Evolutionary conservation across 2,888 invertebrate species (phyloP).

Genomic region (Mayetiola destructor): DNA sequence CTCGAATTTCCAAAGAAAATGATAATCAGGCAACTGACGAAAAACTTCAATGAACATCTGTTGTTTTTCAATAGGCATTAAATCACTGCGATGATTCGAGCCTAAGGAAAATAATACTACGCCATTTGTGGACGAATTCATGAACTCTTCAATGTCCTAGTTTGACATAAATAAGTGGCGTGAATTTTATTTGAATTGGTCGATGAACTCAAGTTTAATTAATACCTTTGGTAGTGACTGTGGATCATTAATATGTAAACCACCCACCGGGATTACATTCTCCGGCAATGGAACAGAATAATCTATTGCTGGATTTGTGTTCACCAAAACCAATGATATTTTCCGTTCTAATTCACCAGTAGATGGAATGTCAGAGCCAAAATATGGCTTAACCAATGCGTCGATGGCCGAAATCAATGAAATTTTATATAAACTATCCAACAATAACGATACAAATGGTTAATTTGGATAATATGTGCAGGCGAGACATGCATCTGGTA

Average conservation of each 20-base stretch:
- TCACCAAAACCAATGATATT: conserved; percentile 26
- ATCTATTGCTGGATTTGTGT: conserved; percentile 28
- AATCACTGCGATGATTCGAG: conserved; percentile 24
- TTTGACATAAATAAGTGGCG: background rate
- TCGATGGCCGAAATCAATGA: background rate
- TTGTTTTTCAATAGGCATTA: conserved; percentile 19
- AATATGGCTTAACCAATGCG: background rate
- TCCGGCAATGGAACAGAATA: conserved; percentile 28
- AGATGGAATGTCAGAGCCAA: background rate
- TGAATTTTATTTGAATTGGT: background rate
- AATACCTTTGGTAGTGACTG: conserved; percentile 22
- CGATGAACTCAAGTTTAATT: background rate
- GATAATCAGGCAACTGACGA: conserved; percentile 24
- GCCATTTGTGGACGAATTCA: conserved; percentile 25
- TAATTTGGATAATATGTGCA: background rate
- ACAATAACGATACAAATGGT: background rate
- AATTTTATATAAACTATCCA: background rate
- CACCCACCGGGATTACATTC: conserved; percentile 30
- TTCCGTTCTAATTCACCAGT: conserved; percentile 21
- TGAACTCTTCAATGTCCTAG: conserved; percentile 25
- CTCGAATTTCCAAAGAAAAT: conserved; percentile 32
- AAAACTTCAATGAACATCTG: conserved; percentile 24
- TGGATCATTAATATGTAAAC: conserved; percentile 27
- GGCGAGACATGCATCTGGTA: background rate
- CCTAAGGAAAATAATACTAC: conserved; percentile 29